These are phyloP conservation scores for Geotrupes spiniger DNA, from an alignment of 2,888 invertebrate species.

Conservation along the genomic window DNA sequence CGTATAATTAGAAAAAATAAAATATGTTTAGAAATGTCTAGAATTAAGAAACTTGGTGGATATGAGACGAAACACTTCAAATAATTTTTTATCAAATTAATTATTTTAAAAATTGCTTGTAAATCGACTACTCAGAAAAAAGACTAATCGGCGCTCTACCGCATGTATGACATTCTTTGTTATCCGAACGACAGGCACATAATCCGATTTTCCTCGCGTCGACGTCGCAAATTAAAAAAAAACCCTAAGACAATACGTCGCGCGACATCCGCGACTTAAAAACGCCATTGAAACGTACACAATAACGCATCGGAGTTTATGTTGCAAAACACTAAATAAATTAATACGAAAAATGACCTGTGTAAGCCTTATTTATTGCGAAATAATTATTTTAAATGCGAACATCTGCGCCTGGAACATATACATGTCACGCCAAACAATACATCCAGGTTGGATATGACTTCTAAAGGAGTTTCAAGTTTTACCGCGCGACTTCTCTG, in stretches of 20 bases:
- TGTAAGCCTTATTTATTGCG: conserved; percentile 20
- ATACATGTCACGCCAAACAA: conserved; percentile 20
- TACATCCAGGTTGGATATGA: conserved; percentile 16
- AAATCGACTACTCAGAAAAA: too few relatives aligned
- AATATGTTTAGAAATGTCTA: too few relatives aligned
- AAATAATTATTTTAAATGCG: conserved; percentile 21
- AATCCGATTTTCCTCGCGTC: too few relatives aligned
- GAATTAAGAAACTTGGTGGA: neutral
- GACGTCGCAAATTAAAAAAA: too few relatives aligned
- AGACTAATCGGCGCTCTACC: too few relatives aligned
- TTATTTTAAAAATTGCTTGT: too few relatives aligned
- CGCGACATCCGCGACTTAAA: neutral
- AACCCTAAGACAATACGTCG: too few relatives aligned
- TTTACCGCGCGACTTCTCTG: conserved; percentile 17
- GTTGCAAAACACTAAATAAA: conserved; percentile 18
- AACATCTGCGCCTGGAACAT: conserved; percentile 16
- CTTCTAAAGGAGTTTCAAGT: conserved; percentile 18
- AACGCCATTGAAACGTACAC: neutral
- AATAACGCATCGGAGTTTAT: conserved; percentile 8
- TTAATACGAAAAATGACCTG: conserved; percentile 13
- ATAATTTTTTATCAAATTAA: too few relatives aligned
- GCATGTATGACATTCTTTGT: too few relatives aligned
- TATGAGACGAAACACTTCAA: too few relatives aligned
- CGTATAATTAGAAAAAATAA: too few relatives aligned
- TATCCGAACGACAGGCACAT: too few relatives aligned